Evolutionary conservation across 2,888 invertebrate genomes (phyloP), one percentile per base, ranked within the genome.

Genomic region (Drosophila ustulata): DNA sequence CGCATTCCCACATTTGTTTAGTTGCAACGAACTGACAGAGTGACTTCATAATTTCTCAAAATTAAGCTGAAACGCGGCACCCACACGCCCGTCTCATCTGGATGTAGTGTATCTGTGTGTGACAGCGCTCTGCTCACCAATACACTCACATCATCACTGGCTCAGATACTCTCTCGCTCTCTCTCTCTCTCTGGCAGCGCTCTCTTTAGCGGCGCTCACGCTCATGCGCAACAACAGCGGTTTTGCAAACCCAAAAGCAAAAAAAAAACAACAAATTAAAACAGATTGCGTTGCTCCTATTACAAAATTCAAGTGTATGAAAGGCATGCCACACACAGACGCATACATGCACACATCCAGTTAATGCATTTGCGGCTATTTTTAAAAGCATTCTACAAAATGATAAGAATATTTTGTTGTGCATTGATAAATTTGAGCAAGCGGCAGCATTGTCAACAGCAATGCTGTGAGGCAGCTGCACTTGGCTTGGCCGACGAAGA

Each of bases 221-320:
- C 79, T 73, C 81, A 82, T 82, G 82, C 82, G 82, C 82, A 83
- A 73, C 73, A 71, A 71, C 67, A 39, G 55, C 52, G 71, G 66
- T 67, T 67, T 76, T 67, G 73, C 75, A 65, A 71, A 63, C 8
- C 25, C 52, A 64, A 56, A 52, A 58, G 30, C 25, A 50, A 57
- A 64, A 66, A 51, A 59, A 59, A 59, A 67, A 57, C 46, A 58
- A 69, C 69, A 30, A 71, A 58, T 56, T 61, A 45, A 49, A 52
- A 53, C 43, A 5, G 32, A 32, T 28, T 25, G 37, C 55, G 30
- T 34, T 41, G 52, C 47, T 11, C 52, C 26, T 46, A 55, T 53
- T 56, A 26, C 34, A 32, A 56, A 34, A 63, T 23, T 34, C 8
- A 63, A 71, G 57, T 53, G 51, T 41, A n/a, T 59, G 34, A 39